Percentiles rank a stretch among this genome's conserved stretches.
phyloP scores from a whole-genome alignment of 2,888 invertebrate genomes.

The Apamea crenata region DNA sequence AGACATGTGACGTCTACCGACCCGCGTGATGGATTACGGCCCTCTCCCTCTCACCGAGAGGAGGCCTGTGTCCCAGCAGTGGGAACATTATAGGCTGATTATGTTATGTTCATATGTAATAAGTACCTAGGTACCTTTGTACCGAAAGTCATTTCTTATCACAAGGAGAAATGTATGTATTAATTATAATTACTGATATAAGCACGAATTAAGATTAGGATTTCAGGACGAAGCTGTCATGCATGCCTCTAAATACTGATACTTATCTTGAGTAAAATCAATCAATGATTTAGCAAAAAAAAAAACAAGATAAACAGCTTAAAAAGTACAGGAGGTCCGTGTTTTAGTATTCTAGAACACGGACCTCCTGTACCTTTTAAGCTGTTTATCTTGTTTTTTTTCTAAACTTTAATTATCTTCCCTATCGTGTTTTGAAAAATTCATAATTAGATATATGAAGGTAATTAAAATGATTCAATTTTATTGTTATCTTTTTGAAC shows the following conservation, averaged over 20 bases:
- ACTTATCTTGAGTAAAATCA: too few species aligned
- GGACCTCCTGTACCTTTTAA: too few species aligned
- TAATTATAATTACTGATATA: conserved; percentile 22
- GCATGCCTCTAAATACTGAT: background rate
- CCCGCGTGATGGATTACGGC: too few species aligned
- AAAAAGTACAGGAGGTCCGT: too few species aligned
- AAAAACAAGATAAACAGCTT: too few species aligned
- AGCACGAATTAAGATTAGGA: conserved; percentile 25
- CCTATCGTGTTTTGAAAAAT: too few species aligned
- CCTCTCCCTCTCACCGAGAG: too few species aligned
- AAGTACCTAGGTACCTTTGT: conserved; percentile 3
- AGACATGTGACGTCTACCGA: too few species aligned
- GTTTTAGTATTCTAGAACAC: conserved; percentile 6
- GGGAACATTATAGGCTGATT: background rate
- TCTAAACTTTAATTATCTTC: background rate
- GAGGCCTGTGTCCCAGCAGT: background rate
- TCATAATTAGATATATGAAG: too few species aligned
- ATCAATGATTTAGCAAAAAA: background rate
- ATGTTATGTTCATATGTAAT: background rate
- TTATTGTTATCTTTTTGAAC: background rate
- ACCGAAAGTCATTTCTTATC: conserved; percentile 16
- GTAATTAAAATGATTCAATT: background rate
- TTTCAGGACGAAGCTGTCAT: background rate
- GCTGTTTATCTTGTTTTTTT: background rate
- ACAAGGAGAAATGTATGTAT: conserved; percentile 24